Evolutionary conservation across 1,140 invertebrate species (phyloP).

Genomic region (Drosophila baimaii): DNA sequence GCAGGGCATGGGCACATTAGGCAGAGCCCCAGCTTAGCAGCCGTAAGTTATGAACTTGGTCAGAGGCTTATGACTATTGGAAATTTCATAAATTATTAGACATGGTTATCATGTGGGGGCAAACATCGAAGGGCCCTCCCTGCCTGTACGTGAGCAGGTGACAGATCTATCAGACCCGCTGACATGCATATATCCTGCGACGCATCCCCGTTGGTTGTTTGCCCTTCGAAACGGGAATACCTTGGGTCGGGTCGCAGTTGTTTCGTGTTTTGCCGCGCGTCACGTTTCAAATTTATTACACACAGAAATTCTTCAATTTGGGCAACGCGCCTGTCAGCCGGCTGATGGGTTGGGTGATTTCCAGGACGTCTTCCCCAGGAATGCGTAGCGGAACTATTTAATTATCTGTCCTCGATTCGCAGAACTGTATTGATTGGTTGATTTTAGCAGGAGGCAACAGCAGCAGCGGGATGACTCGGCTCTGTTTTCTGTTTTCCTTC

Average conservation of each 20-base stretch:
- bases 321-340: constrained; percentile 36
- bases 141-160: constrained; percentile 77
- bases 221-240: too few species aligned
- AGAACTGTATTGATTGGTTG: constrained; percentile 31
- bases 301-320: constrained; percentile 72
- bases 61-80: constrained; percentile 58
- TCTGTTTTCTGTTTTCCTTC: constrained; percentile 37
- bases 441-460: background rate
- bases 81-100: constrained; percentile 72
- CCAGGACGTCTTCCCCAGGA: background rate
- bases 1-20: constrained; percentile 19
- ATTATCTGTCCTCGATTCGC: constrained; percentile 31
- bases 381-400: constrained; percentile 35
- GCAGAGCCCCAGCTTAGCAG: constrained; percentile 31
- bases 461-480: background rate
- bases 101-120: constrained; percentile 52
- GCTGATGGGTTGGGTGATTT: background rate
- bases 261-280: constrained; percentile 54
- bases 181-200: constrained; percentile 62
- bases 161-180: constrained; percentile 67
- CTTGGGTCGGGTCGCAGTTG: constrained; percentile 59
- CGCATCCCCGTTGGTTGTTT: too few species aligned
- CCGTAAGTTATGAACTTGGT: constrained; percentile 70
- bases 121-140: constrained; percentile 54
- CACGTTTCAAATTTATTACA: constrained; percentile 80